Percentiles rank a stretch among this genome's conserved stretches.
These are phyloP conservation scores for Tetheella fluctuosa DNA, from an alignment of 2,888 invertebrate genomes.

Conservation along the genomic window DNA sequence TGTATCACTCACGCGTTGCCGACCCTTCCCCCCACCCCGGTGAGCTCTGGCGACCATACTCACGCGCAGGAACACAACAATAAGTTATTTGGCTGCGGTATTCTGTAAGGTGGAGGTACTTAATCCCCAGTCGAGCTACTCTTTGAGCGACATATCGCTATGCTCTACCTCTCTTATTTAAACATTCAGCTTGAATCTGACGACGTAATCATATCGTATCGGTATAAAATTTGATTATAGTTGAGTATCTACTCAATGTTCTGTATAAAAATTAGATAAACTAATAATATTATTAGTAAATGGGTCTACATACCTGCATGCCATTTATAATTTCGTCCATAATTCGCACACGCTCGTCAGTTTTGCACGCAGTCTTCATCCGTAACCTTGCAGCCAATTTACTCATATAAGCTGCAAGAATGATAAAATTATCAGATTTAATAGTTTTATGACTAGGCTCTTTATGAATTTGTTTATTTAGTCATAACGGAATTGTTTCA, in stretches of 20 bases:
- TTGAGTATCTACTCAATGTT: constrained; percentile 1
- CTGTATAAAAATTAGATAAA: background rate
- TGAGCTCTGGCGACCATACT: too few relatives aligned
- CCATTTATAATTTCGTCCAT: constrained; percentile 98
- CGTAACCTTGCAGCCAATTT: constrained; percentile 87
- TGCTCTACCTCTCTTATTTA: too few relatives aligned
- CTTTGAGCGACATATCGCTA: too few relatives aligned
- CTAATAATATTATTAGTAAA: background rate
- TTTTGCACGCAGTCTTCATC: constrained; percentile 91
- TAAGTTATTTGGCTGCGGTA: too few relatives aligned
- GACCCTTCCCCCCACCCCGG: too few relatives aligned
- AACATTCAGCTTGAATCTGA: too few relatives aligned
- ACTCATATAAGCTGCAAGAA: constrained; percentile 84
- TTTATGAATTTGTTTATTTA: background rate
- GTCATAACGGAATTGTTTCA: background rate
- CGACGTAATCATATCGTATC: too few relatives aligned
- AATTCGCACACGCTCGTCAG: constrained; percentile 94
- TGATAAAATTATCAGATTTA: constrained; percentile 16
- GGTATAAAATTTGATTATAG: background rate
- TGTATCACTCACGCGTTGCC: too few relatives aligned
- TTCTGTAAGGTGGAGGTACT: too few relatives aligned
- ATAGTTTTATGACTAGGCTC: background rate
- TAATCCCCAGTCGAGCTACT: too few relatives aligned
- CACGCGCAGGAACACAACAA: too few relatives aligned
- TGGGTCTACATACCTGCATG: constrained; percentile 89